Conservation (phyloP, 2,888 invertebrate genomes). For the Papilio elwesi region DNA sequence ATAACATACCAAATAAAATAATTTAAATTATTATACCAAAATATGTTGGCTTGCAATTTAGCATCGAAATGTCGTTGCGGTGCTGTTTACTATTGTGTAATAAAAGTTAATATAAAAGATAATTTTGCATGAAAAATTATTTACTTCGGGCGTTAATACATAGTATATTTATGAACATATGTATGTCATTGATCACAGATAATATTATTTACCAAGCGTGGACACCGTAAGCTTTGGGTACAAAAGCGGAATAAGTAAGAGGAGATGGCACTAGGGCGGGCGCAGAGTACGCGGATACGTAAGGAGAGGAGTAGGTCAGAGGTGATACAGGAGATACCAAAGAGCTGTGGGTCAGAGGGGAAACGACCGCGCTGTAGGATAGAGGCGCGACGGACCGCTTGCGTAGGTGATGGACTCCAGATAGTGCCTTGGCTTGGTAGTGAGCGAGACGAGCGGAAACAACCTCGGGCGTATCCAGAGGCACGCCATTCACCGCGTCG, state of each 20-base stretch:
- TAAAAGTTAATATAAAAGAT: neutral
- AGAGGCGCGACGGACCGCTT: slow-evolving; percentile 66
- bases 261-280: slow-evolving; percentile 41
- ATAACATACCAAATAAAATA: too few relatives aligned
- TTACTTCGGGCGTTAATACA: neutral
- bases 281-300: slow-evolving; percentile 54
- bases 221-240: slow-evolving; percentile 36
- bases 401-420: slow-evolving; percentile 69
- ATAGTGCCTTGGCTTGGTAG: slow-evolving; percentile 75
- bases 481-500: slow-evolving; percentile 74
- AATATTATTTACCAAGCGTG: slow-evolving; percentile 33
- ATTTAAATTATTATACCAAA: too few relatives aligned
- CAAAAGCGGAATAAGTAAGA: slow-evolving; percentile 20
- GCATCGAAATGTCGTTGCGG: too few relatives aligned
- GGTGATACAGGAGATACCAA: slow-evolving; percentile 48
- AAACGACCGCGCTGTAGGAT: slow-evolving; percentile 57
- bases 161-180: neutral
- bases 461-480: slow-evolving; percentile 74
- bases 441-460: slow-evolving; percentile 69
- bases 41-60: too few relatives aligned
- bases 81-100: neutral
- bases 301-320: slow-evolving; percentile 53
- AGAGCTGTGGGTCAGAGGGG: slow-evolving; percentile 59
- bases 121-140: neutral
- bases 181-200: neutral